These are phyloP conservation scores for Neocloeon triangulifer DNA, from an alignment of 1,140 invertebrate species.

Conservation along the genomic window DNA sequence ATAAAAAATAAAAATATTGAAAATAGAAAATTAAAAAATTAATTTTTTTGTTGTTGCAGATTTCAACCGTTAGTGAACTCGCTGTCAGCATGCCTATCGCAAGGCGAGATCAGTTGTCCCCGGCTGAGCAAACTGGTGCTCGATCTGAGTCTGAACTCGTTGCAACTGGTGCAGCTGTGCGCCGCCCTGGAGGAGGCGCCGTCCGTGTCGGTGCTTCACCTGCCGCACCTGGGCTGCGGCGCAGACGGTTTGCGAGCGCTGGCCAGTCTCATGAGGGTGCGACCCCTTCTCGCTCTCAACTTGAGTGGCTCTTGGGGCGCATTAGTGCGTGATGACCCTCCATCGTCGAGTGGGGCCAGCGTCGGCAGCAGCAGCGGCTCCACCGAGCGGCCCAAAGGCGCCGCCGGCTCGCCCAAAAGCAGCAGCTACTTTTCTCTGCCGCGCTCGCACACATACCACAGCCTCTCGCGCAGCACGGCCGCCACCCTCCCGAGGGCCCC, in stretches of 20 bases:
- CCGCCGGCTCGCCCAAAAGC: constrained; percentile 5
- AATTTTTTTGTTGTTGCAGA: too few species aligned
- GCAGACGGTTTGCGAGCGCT: constrained; percentile 23
- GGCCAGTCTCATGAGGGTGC: constrained; percentile 19
- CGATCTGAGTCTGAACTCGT: constrained; percentile 25
- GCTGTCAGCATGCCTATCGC: constrained; percentile 20
- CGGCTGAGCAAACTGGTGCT: constrained; percentile 21
- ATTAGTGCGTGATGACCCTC: too few species aligned
- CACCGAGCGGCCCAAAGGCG: too few species aligned
- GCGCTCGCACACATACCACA: constrained; percentile 17
- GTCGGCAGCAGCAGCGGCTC: too few species aligned
- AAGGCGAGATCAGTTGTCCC: constrained; percentile 14
- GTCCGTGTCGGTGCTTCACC: constrained; percentile 24
- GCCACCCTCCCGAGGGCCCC: constrained; percentile 11
- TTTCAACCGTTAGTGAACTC: constrained; percentile 26
- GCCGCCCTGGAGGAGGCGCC: constrained; percentile 18
- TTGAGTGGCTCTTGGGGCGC: constrained; percentile 24
- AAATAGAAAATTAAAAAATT: too few species aligned
- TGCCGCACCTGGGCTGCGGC: constrained; percentile 29
- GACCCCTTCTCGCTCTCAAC: constrained; percentile 24
- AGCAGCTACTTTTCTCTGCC: constrained; percentile 20
- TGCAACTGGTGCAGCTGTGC: constrained; percentile 24
- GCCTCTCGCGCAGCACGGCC: constrained; percentile 12
- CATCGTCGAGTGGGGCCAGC: constrained; percentile 21
- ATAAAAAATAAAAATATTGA: too few species aligned